A percentile compares a stretch with the other conserved stretches of the same genome.
These are phyloP conservation scores for Mystacides longicornis DNA, from an alignment of 2,888 invertebrate genomes.

Conservation along the genomic window DNA sequence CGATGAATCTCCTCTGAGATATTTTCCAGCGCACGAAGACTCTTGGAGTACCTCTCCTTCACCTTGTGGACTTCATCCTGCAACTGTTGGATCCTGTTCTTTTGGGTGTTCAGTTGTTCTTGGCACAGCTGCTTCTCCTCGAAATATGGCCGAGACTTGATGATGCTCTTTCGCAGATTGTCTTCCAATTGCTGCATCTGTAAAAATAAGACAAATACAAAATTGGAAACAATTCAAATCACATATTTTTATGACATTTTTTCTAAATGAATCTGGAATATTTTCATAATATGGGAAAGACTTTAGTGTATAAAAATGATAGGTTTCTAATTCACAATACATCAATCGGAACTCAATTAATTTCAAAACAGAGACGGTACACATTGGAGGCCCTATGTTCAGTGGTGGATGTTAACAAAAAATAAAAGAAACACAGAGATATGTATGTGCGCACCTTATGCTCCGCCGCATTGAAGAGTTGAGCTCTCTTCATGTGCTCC, in stretches of 20 bases:
- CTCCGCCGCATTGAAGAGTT: slow-evolving; percentile 74
- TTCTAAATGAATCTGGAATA: too few relatives aligned
- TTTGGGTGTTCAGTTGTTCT: slow-evolving; percentile 77
- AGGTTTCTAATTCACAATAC: too few relatives aligned
- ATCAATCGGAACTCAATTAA: too few relatives aligned
- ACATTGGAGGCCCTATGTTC: too few relatives aligned
- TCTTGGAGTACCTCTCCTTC: slow-evolving; percentile 74
- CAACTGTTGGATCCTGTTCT: slow-evolving; percentile 72
- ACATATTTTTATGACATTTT: too few relatives aligned
- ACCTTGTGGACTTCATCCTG: slow-evolving; percentile 72
- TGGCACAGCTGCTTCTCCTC: slow-evolving; percentile 84
- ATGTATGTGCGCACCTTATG: slow-evolving; percentile 66
- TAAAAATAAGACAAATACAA: slow-evolving; percentile 19
- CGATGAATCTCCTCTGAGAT: slow-evolving; percentile 89
- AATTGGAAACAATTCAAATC: too few relatives aligned
- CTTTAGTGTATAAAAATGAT: too few relatives aligned
- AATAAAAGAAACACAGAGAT: too few relatives aligned
- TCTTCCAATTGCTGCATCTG: slow-evolving; percentile 74
- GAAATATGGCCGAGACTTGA: slow-evolving; percentile 84
- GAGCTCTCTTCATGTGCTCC: slow-evolving; percentile 77
- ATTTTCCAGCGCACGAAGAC: slow-evolving; percentile 75
- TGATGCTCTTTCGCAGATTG: slow-evolving; percentile 70
- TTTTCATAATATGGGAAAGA: too few relatives aligned
- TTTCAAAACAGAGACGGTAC: too few relatives aligned
- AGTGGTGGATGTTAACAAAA: too few relatives aligned